phyloP scores from a whole-genome alignment of 64 coral and sea anemone genomes.

The Platygyra sinensis region DNA sequence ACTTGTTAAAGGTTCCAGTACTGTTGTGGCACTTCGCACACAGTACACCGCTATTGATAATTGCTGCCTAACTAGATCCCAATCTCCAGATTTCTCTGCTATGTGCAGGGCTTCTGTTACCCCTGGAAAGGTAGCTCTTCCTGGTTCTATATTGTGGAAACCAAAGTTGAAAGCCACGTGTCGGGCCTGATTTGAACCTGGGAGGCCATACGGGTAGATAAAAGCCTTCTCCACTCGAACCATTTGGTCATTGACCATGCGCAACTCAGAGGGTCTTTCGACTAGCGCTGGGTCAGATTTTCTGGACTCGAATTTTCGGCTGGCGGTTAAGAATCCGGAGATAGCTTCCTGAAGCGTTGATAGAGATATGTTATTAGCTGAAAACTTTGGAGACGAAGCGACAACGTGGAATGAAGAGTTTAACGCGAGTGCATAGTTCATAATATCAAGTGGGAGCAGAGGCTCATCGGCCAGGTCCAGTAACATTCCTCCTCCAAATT shows the following conservation, averaged over 20 bases:
- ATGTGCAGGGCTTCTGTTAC: slow-evolving; percentile 64
- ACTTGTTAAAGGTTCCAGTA: slow-evolving; percentile 50
- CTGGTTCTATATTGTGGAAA: slow-evolving; percentile 62
- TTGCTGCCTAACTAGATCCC: slow-evolving; percentile 60
- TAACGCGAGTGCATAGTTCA: slow-evolving; percentile 57
- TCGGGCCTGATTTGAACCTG: slow-evolving; percentile 65
- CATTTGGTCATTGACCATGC: slow-evolving; percentile 81
- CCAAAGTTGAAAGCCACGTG: slow-evolving; percentile 88
- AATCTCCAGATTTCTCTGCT: slow-evolving; percentile 61
- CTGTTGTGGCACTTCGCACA: slow-evolving; percentile 56
- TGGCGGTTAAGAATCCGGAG: slow-evolving; percentile 37
- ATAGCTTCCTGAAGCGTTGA: slow-evolving; percentile 50
- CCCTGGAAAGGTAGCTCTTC: slow-evolving; percentile 67
- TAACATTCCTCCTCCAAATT: slow-evolving; percentile 72
- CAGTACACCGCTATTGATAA: slow-evolving; percentile 72
- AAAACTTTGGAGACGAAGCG: slow-evolving; percentile 25
- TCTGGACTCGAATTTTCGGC: slow-evolving; percentile 52
- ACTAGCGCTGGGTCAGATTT: slow-evolving; percentile 33
- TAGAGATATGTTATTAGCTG: slow-evolving; percentile 48
- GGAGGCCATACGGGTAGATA: slow-evolving; percentile 69
- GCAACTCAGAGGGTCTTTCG: slow-evolving; percentile 27
- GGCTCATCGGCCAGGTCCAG: slow-evolving; percentile 77
- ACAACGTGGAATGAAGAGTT: slow-evolving; percentile 77
- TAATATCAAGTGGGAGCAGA: slow-evolving; percentile 68
- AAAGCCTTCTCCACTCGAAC: slow-evolving; percentile 82